Evolutionary conservation across 2,113 vertebrate species (phyloP).

Genomic region (Osmerus eperlanus): DNA sequence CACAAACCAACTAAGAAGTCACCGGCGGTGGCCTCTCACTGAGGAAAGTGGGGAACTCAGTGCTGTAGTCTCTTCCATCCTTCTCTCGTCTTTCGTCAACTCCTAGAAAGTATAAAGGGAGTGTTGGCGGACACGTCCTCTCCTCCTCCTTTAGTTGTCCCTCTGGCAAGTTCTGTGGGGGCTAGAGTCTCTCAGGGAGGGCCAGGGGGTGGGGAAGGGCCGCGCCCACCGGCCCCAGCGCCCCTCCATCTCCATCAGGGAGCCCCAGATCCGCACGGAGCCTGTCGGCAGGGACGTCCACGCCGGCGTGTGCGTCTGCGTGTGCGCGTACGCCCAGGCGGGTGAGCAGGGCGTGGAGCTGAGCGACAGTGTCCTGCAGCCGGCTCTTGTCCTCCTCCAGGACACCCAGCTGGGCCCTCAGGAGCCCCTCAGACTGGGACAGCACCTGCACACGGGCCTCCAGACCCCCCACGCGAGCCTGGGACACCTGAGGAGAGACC

Average conservation of each 20-base stretch:
- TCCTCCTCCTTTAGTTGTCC: too few relatives aligned
- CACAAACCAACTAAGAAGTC: too few relatives aligned
- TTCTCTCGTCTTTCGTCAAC: conserved; percentile 45
- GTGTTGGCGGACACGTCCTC: too few relatives aligned
- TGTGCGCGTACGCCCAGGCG: conserved; percentile 38
- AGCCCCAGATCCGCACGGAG: background rate
- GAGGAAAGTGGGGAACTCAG: background rate
- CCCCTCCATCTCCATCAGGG: background rate
- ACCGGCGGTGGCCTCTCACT: too few relatives aligned
- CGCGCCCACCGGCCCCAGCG: background rate
- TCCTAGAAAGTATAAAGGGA: too few relatives aligned
- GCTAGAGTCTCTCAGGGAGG: background rate
- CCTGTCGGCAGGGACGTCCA: background rate
- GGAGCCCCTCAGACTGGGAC: conserved; percentile 71
- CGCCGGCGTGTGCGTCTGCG: conserved; percentile 18
- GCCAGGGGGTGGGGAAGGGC: background rate
- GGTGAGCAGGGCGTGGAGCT: conserved; percentile 61
- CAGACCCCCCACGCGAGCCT: conserved; percentile 83
- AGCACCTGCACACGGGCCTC: conserved; percentile 80
- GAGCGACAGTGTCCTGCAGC: conserved; percentile 73
- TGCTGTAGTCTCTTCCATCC: background rate
- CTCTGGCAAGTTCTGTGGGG: background rate
- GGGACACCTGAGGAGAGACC: conserved; percentile 75
- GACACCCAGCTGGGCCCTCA: conserved; percentile 74
- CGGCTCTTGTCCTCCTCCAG: conserved; percentile 81